These are phyloP conservation scores for Drosophila demipolita DNA, from an alignment of 2,888 invertebrate genomes.

Conservation along the genomic window DNA sequence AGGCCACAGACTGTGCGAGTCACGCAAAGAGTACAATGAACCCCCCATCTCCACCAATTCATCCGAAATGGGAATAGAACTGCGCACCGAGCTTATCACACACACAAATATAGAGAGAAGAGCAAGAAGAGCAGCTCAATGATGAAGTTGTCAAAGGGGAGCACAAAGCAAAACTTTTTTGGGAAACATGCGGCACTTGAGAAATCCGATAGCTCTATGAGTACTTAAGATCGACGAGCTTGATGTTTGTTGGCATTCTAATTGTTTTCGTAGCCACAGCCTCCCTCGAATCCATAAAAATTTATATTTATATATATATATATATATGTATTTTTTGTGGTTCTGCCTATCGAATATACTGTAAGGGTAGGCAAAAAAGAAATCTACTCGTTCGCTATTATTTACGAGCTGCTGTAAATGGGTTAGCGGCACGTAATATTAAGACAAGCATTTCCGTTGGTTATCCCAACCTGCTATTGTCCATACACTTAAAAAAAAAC, in stretches of 20 bases:
- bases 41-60: conserved; percentile 52
- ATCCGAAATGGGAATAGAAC: conserved; percentile 45
- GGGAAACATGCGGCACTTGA: conserved; percentile 51
- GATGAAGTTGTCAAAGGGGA: conserved; percentile 56
- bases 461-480: conserved; percentile 56
- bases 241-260: conserved; percentile 59
- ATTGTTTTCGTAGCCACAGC: conserved; percentile 44
- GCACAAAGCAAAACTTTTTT: conserved; percentile 55
- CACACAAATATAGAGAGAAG: conserved; percentile 3
- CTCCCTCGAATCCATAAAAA: conserved; percentile 38
- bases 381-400: conserved; percentile 22
- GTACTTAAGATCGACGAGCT: conserved; percentile 76
- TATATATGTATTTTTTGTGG: neutral
- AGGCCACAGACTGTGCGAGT: conserved; percentile 54
- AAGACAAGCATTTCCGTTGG: conserved; percentile 75
- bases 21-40: conserved; percentile 58
- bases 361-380: conserved; percentile 39
- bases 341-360: conserved; percentile 26
- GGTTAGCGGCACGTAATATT: conserved; percentile 75
- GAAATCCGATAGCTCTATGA: conserved; percentile 75
- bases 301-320: neutral
- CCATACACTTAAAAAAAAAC: conserved; percentile 4
- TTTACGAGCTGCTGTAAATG: conserved; percentile 77
- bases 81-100: conserved; percentile 53
- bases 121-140: conserved; percentile 3